Evolutionary conservation across 2,797 vertebrate genomes (phyloP).

Genomic region (Sebastes umbrosus): DNA sequence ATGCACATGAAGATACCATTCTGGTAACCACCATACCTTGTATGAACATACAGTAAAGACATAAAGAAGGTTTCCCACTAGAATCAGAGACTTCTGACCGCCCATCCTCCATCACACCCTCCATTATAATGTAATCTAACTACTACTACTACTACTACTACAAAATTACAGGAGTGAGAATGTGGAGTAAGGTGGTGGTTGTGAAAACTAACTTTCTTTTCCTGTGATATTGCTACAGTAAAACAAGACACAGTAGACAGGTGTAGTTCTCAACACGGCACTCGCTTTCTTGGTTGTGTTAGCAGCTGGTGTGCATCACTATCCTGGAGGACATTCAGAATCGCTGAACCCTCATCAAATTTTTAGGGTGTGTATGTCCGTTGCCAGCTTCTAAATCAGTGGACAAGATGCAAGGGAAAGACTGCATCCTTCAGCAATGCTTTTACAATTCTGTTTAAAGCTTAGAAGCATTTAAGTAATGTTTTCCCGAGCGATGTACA

Average conservation of each 20-base stretch:
- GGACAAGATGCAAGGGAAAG: background rate
- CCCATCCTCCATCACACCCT: background rate
- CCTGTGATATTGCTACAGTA: background rate
- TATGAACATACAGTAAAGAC: background rate
- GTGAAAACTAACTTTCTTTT: background rate
- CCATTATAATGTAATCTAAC: background rate
- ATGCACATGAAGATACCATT: background rate
- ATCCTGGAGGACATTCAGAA: background rate
- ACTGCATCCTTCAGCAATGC: background rate
- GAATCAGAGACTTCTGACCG: background rate
- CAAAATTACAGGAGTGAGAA: slow-evolving; percentile 9
- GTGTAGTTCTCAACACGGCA: background rate
- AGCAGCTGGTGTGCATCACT: background rate
- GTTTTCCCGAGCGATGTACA: background rate
- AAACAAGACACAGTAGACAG: background rate
- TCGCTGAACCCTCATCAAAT: background rate
- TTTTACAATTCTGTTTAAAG: background rate
- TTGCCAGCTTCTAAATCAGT: background rate
- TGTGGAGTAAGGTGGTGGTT: background rate
- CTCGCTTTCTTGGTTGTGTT: background rate
- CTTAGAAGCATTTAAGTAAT: background rate
- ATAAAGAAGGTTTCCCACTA: background rate
- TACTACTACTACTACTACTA: background rate
- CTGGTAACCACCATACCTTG: background rate
- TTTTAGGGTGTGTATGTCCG: background rate